phyloP scores from a whole-genome alignment of 2,113 vertebrate genomes.

The Clarias gariepinus region DNA sequence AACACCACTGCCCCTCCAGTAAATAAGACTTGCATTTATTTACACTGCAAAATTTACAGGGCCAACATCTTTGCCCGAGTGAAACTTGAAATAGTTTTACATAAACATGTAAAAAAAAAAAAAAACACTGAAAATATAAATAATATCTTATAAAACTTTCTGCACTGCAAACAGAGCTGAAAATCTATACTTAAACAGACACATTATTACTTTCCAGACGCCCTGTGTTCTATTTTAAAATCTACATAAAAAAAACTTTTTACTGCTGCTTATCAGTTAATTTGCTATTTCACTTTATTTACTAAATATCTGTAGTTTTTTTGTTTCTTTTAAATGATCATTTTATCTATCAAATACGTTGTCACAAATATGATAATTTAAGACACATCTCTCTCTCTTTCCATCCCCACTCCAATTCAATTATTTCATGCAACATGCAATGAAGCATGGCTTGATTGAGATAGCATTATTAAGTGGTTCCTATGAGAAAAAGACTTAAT shows the following conservation, averaged over 20 bases:
- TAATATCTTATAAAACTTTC: not conserved
- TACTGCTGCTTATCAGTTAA: not conserved
- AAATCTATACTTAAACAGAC: not conserved
- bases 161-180: not conserved
- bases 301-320: not conserved
- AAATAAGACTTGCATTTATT: constrained; percentile 34
- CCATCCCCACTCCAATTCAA: not conserved
- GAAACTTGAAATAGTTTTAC: not conserved
- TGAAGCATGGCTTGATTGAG: constrained; percentile 27
- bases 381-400: not conserved
- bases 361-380: not conserved
- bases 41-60: constrained; percentile 26
- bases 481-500: constrained; percentile 32
- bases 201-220: not conserved
- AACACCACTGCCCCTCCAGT: not conserved
- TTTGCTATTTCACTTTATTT: not conserved
- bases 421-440: constrained; percentile 28
- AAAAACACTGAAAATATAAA: constrained; percentile 14
- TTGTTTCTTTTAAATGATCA: not conserved
- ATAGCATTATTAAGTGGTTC: constrained; percentile 33
- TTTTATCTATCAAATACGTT: not conserved
- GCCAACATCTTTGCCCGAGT: constrained; percentile 24
- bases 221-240: not conserved
- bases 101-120: too few species aligned
- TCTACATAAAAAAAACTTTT: not conserved